Conservation (phyloP, 23 tunicate species). For the Trididemnum clinides region DNA sequence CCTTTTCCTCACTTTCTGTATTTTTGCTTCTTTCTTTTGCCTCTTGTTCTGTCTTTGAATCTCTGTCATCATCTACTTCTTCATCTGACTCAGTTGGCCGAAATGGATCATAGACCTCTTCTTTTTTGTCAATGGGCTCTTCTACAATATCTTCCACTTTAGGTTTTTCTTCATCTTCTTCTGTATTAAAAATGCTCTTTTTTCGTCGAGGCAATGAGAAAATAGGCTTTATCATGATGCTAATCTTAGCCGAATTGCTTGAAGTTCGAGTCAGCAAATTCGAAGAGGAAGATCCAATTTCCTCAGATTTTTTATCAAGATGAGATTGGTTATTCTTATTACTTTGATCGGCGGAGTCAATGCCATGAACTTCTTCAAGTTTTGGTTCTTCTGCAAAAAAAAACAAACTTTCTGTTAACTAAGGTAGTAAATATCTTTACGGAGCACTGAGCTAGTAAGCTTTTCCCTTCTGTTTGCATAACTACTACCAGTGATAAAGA, state of each 20-base stretch:
- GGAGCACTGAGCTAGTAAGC: no score
- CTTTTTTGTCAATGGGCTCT: conserved; percentile 1
- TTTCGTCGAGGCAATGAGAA: conserved; percentile 44
- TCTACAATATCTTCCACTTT: not conserved
- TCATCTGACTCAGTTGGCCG: conserved; percentile 85
- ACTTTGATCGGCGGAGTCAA: no score
- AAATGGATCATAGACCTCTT: conserved; percentile 82
- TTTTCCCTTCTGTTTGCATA: no score
- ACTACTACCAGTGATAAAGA: no score
- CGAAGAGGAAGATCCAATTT: no score
- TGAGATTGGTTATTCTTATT: no score
- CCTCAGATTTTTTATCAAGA: no score
- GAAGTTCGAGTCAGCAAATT: not conserved
- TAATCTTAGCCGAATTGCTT: not conserved
- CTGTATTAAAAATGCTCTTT: not conserved
- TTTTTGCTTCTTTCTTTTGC: not conserved
- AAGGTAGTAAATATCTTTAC: no score
- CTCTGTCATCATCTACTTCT: conserved; percentile 31
- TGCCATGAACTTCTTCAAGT: no score
- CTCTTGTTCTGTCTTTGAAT: not conserved
- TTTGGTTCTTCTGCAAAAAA: no score
- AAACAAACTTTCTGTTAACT: no score
- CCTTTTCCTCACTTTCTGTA: not conserved
- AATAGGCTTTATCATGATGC: conserved; percentile 55
- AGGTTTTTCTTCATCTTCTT: not conserved